Evolutionary conservation across 2,888 invertebrate species (phyloP), one percentile per base, ranked within the genome.

Genomic region (Biston stratarius): DNA sequence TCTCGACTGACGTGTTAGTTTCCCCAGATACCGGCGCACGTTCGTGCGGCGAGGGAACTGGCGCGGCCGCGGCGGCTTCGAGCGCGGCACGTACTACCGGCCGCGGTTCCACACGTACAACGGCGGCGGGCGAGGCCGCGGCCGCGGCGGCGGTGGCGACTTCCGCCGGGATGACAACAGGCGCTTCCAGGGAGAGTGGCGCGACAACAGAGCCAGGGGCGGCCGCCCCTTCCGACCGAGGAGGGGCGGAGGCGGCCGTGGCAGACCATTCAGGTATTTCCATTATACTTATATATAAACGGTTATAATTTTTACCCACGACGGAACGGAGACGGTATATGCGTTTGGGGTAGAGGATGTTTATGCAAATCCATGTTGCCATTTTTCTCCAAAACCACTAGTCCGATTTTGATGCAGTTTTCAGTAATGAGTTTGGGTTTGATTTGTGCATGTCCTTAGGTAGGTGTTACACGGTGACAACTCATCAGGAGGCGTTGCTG

Each of bases 1-100:
- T 15, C 10, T 14, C 5, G 15, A 36, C 52, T 38, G 15, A 53
- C 36, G 36, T 6, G 8, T 38, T 33, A 53, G 52, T 38, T 38
- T 53, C 38, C 52, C 38, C 58, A 58, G 58, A 10, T 48, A 58
- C 80, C 88, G 91, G n/a, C 90, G 92, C 6, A 42, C 40, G 24
- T 83, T 90, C 60, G 89, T 83, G 58, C 90, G 93, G 0, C 95
- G 95, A 75, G 94, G 95, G 72, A 89, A 89, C 79, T 93, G 93
- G 93, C 93, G 94, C 80, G 94, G 95, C 0, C 94, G 95, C 59
- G 95, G 95, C 61, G 94, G 95, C 24, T 96, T 95, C 85, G 96
- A 96, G 83, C 95, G 97, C 63, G 97, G 97, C 72, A 97, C 96
- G 0, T 97, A 97, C 88, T 97, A 97, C 91, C 96, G 96, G 77